These are phyloP conservation scores for Erannis defoliaria DNA, from an alignment of 2,888 invertebrate genomes.

Conservation along the genomic window DNA sequence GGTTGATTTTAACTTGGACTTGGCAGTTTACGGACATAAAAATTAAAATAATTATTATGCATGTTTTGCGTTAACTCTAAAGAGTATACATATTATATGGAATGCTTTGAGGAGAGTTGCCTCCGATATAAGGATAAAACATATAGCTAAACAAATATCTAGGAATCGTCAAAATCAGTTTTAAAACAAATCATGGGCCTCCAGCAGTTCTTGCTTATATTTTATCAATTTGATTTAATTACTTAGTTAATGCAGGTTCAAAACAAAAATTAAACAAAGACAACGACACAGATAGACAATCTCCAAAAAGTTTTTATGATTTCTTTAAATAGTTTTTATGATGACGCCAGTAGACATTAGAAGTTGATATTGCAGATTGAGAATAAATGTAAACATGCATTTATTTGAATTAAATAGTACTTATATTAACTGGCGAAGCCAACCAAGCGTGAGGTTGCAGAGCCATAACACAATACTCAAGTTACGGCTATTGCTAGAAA, in stretches of 20 bases:
- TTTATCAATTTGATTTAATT: not conserved
- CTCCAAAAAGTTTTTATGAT: not conserved
- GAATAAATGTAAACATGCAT: not conserved
- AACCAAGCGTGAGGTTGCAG: constrained; percentile 41
- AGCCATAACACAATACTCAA: constrained; percentile 66
- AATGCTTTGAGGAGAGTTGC: too few relatives aligned
- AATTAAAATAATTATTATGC: too few relatives aligned
- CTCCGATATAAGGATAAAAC: too few relatives aligned
- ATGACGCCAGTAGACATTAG: not conserved
- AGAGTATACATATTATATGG: too few relatives aligned
- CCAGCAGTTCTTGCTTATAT: not conserved
- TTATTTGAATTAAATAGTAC: constrained; percentile 16
- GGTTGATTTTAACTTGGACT: too few relatives aligned
- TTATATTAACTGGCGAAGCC: constrained; percentile 18
- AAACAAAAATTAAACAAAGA: not conserved
- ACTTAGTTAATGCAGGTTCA: not conserved
- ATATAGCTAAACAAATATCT: too few relatives aligned
- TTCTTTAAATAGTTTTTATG: not conserved
- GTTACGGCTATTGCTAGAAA: constrained; percentile 75
- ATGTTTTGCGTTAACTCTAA: too few relatives aligned
- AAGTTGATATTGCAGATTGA: not conserved
- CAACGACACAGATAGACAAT: not conserved
- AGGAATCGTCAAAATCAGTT: constrained; percentile 3
- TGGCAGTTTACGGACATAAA: too few relatives aligned
- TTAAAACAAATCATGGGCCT: constrained; percentile 11